Conservation (phyloP, 2,888 invertebrate genomes). For the Spisula solida region DNA sequence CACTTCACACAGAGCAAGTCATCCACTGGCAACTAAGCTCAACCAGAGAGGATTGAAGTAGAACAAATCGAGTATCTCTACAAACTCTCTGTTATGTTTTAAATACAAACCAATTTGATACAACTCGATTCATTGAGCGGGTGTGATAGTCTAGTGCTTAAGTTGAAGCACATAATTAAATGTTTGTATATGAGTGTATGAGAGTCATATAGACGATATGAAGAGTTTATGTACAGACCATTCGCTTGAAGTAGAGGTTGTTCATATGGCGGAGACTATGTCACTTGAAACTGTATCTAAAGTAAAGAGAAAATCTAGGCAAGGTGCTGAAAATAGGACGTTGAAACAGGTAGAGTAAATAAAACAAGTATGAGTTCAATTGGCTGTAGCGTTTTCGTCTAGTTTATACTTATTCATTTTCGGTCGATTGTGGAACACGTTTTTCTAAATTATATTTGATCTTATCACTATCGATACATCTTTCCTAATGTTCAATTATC, state of each 20-base stretch:
- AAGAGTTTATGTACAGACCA: slow-evolving; percentile 53
- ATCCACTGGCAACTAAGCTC: slow-evolving; percentile 61
- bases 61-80: slow-evolving; percentile 50
- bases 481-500: too few species aligned
- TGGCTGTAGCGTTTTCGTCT: not conserved
- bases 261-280: slow-evolving; percentile 24
- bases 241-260: slow-evolving; percentile 51
- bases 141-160: slow-evolving; percentile 62
- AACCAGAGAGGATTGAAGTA: slow-evolving; percentile 56
- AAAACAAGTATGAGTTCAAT: not conserved
- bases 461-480: too few species aligned
- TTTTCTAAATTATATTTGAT: too few species aligned
- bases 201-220: slow-evolving; percentile 1
- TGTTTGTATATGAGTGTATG: slow-evolving; percentile 41
- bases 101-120: slow-evolving; percentile 58
- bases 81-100: slow-evolving; percentile 60
- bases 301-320: slow-evolving; percentile 37
- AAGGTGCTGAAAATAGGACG: not conserved
- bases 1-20: slow-evolving; percentile 65
- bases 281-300: slow-evolving; percentile 56
- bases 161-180: slow-evolving; percentile 58
- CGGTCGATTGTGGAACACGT: too few species aligned
- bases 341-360: not conserved
- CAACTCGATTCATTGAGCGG: slow-evolving; percentile 59
- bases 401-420: not conserved